Conservation (phyloP, 1,140 invertebrate species). For the Arion vulgaris region DNA sequence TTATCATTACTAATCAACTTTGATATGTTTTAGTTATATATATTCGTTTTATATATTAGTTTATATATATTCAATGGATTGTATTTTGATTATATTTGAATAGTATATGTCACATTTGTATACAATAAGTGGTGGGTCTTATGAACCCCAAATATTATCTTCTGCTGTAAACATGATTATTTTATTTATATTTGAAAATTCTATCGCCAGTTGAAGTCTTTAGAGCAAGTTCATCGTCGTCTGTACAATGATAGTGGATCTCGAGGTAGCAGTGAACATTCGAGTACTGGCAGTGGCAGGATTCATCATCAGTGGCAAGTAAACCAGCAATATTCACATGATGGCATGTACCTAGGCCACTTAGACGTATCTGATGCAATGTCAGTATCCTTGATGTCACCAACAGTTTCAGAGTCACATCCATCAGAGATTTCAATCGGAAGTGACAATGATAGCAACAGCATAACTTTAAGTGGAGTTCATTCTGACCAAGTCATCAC, state of each 20-base stretch:
- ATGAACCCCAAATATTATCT: no score
- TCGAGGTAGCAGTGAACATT: conserved; percentile 54
- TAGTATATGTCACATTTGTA: no score
- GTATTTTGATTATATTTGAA: no score
- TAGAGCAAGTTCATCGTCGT: conserved; percentile 9
- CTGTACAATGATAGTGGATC: conserved; percentile 51
- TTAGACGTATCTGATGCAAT: conserved; percentile 43
- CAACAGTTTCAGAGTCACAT: conserved; percentile 46
- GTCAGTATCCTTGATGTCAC: conserved; percentile 7
- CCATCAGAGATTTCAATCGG: conserved; percentile 51
- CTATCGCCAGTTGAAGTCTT: neutral
- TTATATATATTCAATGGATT: no score
- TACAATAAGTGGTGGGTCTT: no score
- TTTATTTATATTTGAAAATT: no score
- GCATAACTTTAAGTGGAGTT: conserved; percentile 13
- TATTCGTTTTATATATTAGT: no score
- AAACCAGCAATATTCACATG: conserved; percentile 29
- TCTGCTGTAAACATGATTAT: no score
- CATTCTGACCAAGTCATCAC: conserved; percentile 26
- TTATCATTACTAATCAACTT: no score
- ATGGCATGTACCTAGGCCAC: conserved; percentile 5
- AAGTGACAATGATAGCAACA: conserved; percentile 47
- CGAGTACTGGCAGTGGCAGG: conserved; percentile 40
- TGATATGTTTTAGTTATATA: no score
- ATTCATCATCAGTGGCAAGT: conserved; percentile 36